These are phyloP conservation scores for Jaculus jaculus DNA, from an alignment of 2,113 vertebrate species.

Conservation along the genomic window DNA sequence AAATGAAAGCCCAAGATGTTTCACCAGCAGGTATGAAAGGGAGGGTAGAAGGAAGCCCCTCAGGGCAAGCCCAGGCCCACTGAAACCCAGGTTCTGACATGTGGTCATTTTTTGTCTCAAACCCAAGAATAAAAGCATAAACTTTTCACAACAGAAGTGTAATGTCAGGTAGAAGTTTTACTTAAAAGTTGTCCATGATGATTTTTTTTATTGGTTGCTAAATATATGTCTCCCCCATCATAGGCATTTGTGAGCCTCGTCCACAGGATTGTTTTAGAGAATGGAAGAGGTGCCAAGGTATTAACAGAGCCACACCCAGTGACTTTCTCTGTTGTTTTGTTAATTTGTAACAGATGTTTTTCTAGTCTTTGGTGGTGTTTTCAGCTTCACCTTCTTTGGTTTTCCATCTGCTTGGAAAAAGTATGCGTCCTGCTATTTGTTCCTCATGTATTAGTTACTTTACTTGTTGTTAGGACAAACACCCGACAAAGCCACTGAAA, in stretches of 20 bases:
- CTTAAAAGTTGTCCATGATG: background rate
- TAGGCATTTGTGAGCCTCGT: too few relatives aligned
- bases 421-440: background rate
- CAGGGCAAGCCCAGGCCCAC: background rate
- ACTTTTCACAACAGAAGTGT: too few relatives aligned
- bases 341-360: background rate
- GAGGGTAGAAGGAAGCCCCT: background rate
- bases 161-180: background rate
- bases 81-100: background rate
- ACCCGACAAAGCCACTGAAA: too few relatives aligned
- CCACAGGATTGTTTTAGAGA: background rate
- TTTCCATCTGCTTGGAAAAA: background rate
- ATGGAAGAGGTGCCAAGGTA: too few relatives aligned
- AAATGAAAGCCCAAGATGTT: background rate
- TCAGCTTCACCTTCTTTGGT: background rate
- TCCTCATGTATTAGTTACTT: background rate
- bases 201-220: background rate
- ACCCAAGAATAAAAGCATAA: too few relatives aligned
- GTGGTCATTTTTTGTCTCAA: too few relatives aligned
- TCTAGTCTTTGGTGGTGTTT: background rate
- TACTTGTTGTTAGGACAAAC: too few relatives aligned
- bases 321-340: background rate
- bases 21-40: background rate
- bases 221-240: background rate
- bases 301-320: background rate